Conservation (phyloP, 2,888 invertebrate species). For the Amorpha juglandis region DNA sequence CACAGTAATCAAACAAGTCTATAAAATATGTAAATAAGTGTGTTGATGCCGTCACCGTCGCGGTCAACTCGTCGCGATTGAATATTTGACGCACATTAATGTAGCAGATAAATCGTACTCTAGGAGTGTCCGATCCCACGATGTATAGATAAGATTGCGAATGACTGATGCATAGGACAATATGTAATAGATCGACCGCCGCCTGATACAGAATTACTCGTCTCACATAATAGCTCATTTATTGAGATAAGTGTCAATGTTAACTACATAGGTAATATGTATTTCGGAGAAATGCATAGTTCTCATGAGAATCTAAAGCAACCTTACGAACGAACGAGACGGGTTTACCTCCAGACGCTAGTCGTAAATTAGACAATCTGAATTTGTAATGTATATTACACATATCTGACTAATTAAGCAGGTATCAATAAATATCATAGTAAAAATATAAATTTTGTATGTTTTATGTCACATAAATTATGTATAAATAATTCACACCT, state of each 20-base stretch:
- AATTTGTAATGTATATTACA: slow-evolving; percentile 30
- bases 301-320: slow-evolving; percentile 50
- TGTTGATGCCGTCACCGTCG: slow-evolving; percentile 43
- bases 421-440: slow-evolving; percentile 1
- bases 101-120: slow-evolving; percentile 42
- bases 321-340: neutral
- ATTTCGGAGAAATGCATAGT: slow-evolving; percentile 55
- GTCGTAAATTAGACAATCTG: slow-evolving; percentile 40
- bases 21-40: slow-evolving; percentile 46
- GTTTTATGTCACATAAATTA: neutral
- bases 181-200: slow-evolving; percentile 75
- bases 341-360: neutral
- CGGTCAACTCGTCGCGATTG: slow-evolving; percentile 7
- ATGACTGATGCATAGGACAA: slow-evolving; percentile 79
- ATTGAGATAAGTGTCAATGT: slow-evolving; percentile 76
- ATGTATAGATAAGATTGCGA: slow-evolving; percentile 77
- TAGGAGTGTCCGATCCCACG: slow-evolving; percentile 71
- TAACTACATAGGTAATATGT: slow-evolving; percentile 49
- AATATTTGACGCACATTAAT: slow-evolving; percentile 49
- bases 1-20: slow-evolving; percentile 43
- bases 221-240: slow-evolving; percentile 73
- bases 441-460: neutral
- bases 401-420: slow-evolving; percentile 13
- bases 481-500: neutral
- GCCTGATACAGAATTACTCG: slow-evolving; percentile 61